These are phyloP conservation scores for Stegodyphus dumicola DNA, from an alignment of 1,140 invertebrate genomes.

Conservation along the genomic window DNA sequence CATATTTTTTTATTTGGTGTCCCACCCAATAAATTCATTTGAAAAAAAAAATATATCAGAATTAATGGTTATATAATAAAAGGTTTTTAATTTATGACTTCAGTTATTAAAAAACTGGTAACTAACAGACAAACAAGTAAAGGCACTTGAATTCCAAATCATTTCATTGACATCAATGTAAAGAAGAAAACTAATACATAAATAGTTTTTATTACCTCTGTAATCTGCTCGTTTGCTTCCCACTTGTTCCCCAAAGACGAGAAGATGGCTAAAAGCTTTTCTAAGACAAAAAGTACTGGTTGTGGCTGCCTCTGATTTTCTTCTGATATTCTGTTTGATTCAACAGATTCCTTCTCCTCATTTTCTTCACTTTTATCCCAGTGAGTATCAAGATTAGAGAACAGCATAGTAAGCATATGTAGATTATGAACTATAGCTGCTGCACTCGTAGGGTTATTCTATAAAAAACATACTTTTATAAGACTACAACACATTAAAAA, in stretches of 20 bases:
- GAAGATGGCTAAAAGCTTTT: conserved; percentile 74
- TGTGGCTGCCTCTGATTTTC: conserved; percentile 64
- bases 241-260: conserved; percentile 72
- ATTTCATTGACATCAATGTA: too few species aligned
- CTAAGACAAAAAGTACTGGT: conserved; percentile 72
- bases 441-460: conserved; percentile 14
- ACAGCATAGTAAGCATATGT: conserved; percentile 79
- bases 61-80: too few species aligned
- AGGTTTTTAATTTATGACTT: too few species aligned
- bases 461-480: conserved; percentile 1
- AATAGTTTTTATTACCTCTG: conserved; percentile 70
- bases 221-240: conserved; percentile 72
- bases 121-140: too few species aligned
- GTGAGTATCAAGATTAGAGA: conserved; percentile 72
- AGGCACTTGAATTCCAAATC: too few species aligned
- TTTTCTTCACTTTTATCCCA: conserved; percentile 8
- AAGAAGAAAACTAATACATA: too few species aligned
- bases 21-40: too few species aligned
- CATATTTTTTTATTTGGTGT: too few species aligned
- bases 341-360: background rate
- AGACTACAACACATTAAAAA: background rate
- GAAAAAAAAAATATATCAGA: too few species aligned
- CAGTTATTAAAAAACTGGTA: too few species aligned
- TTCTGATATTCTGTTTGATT: background rate
- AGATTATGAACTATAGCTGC: conserved; percentile 72